Base-by-base conservation (phyloP, 2,888 invertebrate genomes). In the Tolmerus cingulatus region DNA sequence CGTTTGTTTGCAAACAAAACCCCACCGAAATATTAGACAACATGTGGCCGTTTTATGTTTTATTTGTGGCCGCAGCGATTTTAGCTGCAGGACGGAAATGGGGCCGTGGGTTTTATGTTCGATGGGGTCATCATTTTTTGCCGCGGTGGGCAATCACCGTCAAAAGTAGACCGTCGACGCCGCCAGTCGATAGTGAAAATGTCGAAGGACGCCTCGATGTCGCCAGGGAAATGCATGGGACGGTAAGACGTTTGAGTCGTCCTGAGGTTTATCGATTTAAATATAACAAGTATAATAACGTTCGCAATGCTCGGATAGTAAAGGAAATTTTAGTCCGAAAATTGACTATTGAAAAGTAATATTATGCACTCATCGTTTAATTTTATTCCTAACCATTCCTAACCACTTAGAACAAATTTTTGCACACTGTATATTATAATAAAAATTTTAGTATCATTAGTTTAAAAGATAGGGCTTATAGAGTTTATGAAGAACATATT, bases 191-290 rank as follows among this genome's bases (percentile, higher is more conserved):
- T 88, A 91, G 92, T 88, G 91, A 91, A 88, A 92, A 90, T 89
- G 89, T 92, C 82, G 92, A 92, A 89, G 90, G 91, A 19, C 89
- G 91, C 88, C 90, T 92, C 57, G 92, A 92, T 88, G 91, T 91
- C 88, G 91, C 91, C 89, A 90, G 91, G 4, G 92, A 92, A 90
- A 91, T 92, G 91, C 91, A 91, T 78, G 91, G 91, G 90, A 92
- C 92, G 92, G 92, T 92, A 90, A 92, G 92, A 90, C 8, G n/a
- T 51, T 76, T 9, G 34, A 76, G 34, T 76, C 27, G 9, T 76
- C 16, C 27, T 19, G 55, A 30, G n/a, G 16, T 74, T 74, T 27
- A 23, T 74, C 12, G 34, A 74, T 74, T 30, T 3, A 23, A 27
- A 74, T 27, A 74, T 46, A 51, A n/a, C 51, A 51, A 40, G 9